Base-by-base conservation (phyloP, 2,113 vertebrate genomes). In the Syngnathus typhle region DNA sequence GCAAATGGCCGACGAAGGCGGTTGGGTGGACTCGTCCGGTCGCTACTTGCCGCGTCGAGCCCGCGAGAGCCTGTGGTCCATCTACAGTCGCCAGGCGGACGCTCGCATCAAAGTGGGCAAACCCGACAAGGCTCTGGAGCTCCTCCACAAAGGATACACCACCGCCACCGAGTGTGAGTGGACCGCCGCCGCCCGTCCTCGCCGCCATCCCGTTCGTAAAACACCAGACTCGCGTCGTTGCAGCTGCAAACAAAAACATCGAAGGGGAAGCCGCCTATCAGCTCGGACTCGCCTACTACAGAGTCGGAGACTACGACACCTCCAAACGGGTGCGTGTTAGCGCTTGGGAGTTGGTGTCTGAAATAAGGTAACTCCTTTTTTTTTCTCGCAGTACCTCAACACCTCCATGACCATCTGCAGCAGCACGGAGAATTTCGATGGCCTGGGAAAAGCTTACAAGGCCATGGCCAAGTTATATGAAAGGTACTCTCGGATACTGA, bases 341-440 rank as follows among this genome's bases (percentile, higher is more conserved):
- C 16, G 55, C 49, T 9, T 60, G 7, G 6, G 9, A 10, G 59
- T 39, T 6, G 41, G 19, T 15, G 54, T 15, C 5, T 0, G 23
- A 16, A 23, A 58, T 27, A 6, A 37, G 58, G 51, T 23, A n/a
- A 21, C n/a, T 46, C 12, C 16, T 16, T 46, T 46, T 46, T 15
- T 46, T 46, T 47, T 47, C 76, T 19, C 76, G 13, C 70, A 91
- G 89, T 81, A 84, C 71, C 82, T 91, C 44, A 82, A 67, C 51
- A 64, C 32, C 0, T 83, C 66, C 59, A 54, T 85, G 64, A 70
- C 88, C 62, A 84, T 88, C 2, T 83, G 23, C 6, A 69, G 37
- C 1, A 51, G 32, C 0, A 71, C 88, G 61, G 32, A 76, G 32
- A 74, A 91, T 11, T 7, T 68, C 19, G 69, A 78, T 0, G 67